Conservation (phyloP, 1,140 invertebrate genomes). For the Marisa cornuarietis region DNA sequence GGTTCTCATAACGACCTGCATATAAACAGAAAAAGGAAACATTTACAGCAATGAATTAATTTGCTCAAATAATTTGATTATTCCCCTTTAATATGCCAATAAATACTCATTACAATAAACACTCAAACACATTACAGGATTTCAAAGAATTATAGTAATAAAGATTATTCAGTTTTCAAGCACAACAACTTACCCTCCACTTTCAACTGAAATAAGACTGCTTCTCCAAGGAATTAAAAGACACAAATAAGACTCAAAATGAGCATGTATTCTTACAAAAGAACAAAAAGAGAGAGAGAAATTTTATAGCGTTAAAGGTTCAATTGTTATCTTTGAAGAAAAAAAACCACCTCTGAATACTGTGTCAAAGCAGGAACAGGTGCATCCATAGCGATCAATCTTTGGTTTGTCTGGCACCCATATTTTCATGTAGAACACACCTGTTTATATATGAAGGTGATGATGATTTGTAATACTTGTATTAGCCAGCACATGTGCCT, state of each 20-base stretch:
- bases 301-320: too few relatives aligned
- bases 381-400: constrained; percentile 76
- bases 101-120: not conserved
- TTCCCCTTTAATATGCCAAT: not conserved
- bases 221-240: too few relatives aligned
- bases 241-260: too few relatives aligned
- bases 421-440: constrained; percentile 70
- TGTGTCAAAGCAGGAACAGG: constrained; percentile 84
- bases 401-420: constrained; percentile 77
- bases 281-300: too few relatives aligned
- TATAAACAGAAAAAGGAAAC: constrained; percentile 39
- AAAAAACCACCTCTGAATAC: constrained; percentile 76
- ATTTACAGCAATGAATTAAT: not conserved
- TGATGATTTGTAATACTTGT: not conserved
- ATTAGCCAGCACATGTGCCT: not conserved
- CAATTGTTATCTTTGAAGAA: too few relatives aligned
- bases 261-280: too few relatives aligned
- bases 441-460: constrained; percentile 34
- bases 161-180: not conserved
- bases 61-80: not conserved
- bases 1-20: constrained; percentile 77
- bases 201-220: not conserved
- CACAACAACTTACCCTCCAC: not conserved
- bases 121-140: too few relatives aligned
- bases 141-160: not conserved